Base-by-base conservation (phyloP, 1,140 invertebrate genomes). In the Cyphomyrmex costatus region DNA sequence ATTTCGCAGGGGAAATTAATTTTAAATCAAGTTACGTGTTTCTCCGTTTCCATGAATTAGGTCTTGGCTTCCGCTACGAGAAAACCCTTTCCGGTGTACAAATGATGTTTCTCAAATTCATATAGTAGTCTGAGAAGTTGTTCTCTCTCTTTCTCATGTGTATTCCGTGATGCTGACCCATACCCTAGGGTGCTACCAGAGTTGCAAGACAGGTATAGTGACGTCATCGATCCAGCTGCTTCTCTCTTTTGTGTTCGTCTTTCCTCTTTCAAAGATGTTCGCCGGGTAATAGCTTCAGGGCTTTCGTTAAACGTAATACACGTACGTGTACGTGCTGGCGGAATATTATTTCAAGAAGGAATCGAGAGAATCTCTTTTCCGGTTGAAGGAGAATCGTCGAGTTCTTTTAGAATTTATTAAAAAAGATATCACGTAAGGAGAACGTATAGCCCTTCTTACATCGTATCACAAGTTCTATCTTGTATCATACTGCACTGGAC, bases 201-300 rank as follows among this genome's bases (percentile, higher is more conserved):
- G 89, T 89, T 89, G 92, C 87, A 91, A 93, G 92, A 93, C 93
- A 93, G 92, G 93, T 93, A n/a, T n/a, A 93, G 91, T 94, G 93
- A 94, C 93, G 93, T 94, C 93, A 94, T 85, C 89, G 73, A 83
- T 60, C 85, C 92, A 94, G 92, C 92, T 91, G 92, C 91, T 90
- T 86, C 88, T 90, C 90, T 90, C 89, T 91, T 90, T 61, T 88
- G 51, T 86, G 63, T 30, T 83, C 68, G 79, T 80, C 70, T 90
- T 85, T 89, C 86, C 86, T 30, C 70, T 83, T 70, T 42, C 30
- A n/a, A 80, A 80, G 63, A 80, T 30, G 77, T 21, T 53, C 46
- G 14, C 46, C n/a, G 63, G 24, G 63, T 80, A 80, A 70, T 80
- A 80, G 77, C 77, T 80, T 21, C 46, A 16, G 49, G 63, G 77